Evolutionary conservation across 2,113 vertebrate genomes (phyloP), one percentile per base, ranked within the genome.

Genomic region (Progne subis): DNA sequence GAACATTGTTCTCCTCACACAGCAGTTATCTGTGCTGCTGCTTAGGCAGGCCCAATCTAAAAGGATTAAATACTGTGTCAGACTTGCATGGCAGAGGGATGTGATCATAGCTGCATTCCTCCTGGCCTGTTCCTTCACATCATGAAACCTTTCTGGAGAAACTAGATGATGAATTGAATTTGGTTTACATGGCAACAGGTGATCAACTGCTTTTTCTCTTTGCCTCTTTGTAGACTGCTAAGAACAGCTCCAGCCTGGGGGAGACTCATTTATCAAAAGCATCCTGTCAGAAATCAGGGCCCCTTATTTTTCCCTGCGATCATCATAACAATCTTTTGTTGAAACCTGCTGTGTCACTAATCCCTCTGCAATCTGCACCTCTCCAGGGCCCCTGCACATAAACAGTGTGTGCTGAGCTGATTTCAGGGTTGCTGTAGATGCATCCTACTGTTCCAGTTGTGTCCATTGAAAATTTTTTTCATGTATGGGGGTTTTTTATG

Each of bases 171-270:
- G 25, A 81, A 52, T 44, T 78, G 24, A 79, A 56, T 94, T 78
- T 82, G 72, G 76, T 96, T 95, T 90, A 79, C 86, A 53, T 94
- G 86, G 91, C 84, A 94, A 81, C 90, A 88, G 77, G 88, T 95
- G 80, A 92, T 94, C 56, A 50, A 8, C 80, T 93, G 76, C 49
- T 59, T 86, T 93, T 82, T 84, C 6, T 57, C 60, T 71, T 63
- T 69, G 41, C 28, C n/a, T 72, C 21, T 20, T 77, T n/a, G 57
- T 39, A 47, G 52, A 34, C 16, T 79, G 0, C 75, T 80, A 64
- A 84, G 83, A 92, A 90, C 57, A 94, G 24, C 79, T 91, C 60
- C 41, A 90, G 83, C 74, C 70, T 3, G 20, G 86, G 80, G 70
- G 74, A 88, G 78, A 68, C 77, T 90, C 68, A 50, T 77, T 87